Percentiles rank a stretch among this genome's conserved stretches.
These are phyloP conservation scores for Pachydiplax longipennis DNA, from an alignment of 2,888 invertebrate genomes.

Conservation along the genomic window DNA sequence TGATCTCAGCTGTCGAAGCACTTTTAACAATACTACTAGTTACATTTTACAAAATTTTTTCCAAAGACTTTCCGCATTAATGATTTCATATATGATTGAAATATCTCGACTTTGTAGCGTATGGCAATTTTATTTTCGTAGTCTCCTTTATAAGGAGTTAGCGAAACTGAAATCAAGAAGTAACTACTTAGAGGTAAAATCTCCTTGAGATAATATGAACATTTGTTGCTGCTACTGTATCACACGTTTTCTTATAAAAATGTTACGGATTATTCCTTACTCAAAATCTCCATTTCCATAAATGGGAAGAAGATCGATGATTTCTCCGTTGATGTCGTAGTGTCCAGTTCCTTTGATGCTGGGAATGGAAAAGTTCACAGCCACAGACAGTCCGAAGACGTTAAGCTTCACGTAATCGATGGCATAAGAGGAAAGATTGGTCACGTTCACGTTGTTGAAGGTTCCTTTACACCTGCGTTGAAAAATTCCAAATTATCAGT, in stretches of 20 bases:
- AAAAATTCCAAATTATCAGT: neutral
- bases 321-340: slow-evolving; percentile 48
- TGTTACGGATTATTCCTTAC: slow-evolving; percentile 36
- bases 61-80: too few relatives aligned
- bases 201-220: too few relatives aligned
- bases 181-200: too few relatives aligned
- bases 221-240: neutral
- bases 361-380: slow-evolving; percentile 39
- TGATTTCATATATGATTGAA: too few relatives aligned
- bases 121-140: too few relatives aligned
- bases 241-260: neutral
- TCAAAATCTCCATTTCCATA: slow-evolving; percentile 51
- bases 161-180: too few relatives aligned
- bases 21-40: too few relatives aligned
- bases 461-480: slow-evolving; percentile 43
- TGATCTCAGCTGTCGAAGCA: too few relatives aligned
- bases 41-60: too few relatives aligned
- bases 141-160: too few relatives aligned
- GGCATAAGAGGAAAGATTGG: slow-evolving; percentile 49
- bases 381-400: slow-evolving; percentile 48
- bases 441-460: slow-evolving; percentile 48
- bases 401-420: slow-evolving; percentile 47
- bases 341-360: slow-evolving; percentile 27
- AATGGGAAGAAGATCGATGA: slow-evolving; percentile 49
- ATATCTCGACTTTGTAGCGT: too few relatives aligned